Percentiles rank a stretch among this genome's conserved stretches.
Evolutionary conservation across 2,797 vertebrate species (phyloP).

Genomic region (Pseudochromis fuscus): DNA sequence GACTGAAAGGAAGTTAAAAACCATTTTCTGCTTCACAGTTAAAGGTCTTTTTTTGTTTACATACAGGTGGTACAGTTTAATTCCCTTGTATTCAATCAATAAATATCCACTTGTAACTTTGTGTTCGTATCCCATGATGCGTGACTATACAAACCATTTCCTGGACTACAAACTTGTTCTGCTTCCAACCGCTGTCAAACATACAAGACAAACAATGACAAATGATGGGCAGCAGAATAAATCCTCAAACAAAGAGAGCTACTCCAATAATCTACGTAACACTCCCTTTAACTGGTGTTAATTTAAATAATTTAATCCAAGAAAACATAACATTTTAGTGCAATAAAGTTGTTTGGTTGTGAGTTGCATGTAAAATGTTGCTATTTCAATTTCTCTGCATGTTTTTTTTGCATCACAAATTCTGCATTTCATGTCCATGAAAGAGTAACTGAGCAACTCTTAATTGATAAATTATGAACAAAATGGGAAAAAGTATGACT

Average conservation of each 20-base stretch:
- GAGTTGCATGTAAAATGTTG: not conserved
- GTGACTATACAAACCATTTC: constrained; percentile 1
- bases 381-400: too few relatives aligned
- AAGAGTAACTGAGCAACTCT: too few relatives aligned
- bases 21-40: constrained; percentile 21
- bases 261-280: not conserved
- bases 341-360: not conserved
- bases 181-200: not conserved
- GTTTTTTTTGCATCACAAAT: too few relatives aligned
- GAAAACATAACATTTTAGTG: constrained; percentile 4
- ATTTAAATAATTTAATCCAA: not conserved
- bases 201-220: not conserved
- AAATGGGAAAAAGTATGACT: too few relatives aligned
- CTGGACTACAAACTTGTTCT: not conserved
- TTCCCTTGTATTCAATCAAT: not conserved
- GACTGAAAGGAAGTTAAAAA: not conserved
- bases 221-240: not conserved
- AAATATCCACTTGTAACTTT: not conserved
- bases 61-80: too few relatives aligned
- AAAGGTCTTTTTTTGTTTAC: constrained; percentile 4
- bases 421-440: too few relatives aligned
- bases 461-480: too few relatives aligned
- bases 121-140: too few relatives aligned
- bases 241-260: not conserved
- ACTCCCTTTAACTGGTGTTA: not conserved